Evolutionary conservation across 2,797 vertebrate species (phyloP), one percentile per base, ranked within the genome.

Genomic region (Dendrocincla tyrannina): DNA sequence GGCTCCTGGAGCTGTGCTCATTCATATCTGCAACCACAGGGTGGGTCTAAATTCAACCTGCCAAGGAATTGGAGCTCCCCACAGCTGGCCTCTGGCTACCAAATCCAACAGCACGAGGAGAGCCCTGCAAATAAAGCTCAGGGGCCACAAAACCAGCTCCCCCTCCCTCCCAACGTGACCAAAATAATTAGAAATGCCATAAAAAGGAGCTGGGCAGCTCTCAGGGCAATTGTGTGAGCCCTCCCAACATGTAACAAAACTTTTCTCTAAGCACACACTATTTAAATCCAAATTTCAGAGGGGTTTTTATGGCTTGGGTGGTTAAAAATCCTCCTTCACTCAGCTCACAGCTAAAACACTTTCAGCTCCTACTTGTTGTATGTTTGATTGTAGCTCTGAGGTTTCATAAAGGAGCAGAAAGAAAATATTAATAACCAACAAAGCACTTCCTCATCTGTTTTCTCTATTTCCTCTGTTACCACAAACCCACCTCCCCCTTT

Each of bases 1-100:
- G 99, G 95, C 99, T 99, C 96, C 99, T 98, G 30, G 99, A 99
- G 97, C 99, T 99, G 98, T 99, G 99, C 89, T 99, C 99, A 7
- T 99, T 99, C 99, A 99, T 99, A 89, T 99, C 99, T 99, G 97
- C 30, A 97, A 95, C 8, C 72, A 75, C 59, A 86, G 28, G 14
- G 1, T 67, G 49, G 17, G 46, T 15, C 64, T 67, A 50, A 89
- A 41, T 25, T 16, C 42, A 60, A 52, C 20, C 25, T 8, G 28
- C 8, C 24, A 23, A 10, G 37, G 69, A 62, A 35, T 72, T 42
- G 2, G 14, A 19, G 41, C 35, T 63, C 59, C 32, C 4, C 39
- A 11, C 4, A 52, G 37, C 28, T 18, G 42, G 25, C 28, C 46
- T 17, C 4, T 10, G 76, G 70, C 41, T 17, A 17, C 41, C 41